These are phyloP conservation scores for Xanthorhoe spadicearia DNA, from an alignment of 2,888 invertebrate species.

Conservation along the genomic window DNA sequence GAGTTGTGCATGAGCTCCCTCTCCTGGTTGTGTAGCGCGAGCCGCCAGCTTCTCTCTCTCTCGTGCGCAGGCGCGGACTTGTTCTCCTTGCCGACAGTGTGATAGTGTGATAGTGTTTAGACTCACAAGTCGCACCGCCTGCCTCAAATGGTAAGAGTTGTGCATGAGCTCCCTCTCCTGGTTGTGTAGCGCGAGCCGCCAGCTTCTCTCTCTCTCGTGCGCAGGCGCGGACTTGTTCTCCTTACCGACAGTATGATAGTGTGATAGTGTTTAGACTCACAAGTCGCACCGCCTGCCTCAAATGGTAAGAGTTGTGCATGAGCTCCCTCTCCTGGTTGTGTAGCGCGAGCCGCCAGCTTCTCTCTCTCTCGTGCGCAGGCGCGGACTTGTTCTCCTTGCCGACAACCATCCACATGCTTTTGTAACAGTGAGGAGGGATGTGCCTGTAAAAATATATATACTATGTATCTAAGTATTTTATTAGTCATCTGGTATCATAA, in stretches of 20 bases:
- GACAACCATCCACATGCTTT: constrained; percentile 77
- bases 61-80: too few species aligned
- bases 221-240: constrained; percentile 56
- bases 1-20: too few species aligned
- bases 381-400: constrained; percentile 61
- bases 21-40: too few species aligned
- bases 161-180: too few species aligned
- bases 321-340: constrained; percentile 81
- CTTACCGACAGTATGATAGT: constrained; percentile 55
- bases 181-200: constrained; percentile 71
- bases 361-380: constrained; percentile 44
- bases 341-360: constrained; percentile 82
- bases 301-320: constrained; percentile 64
- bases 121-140: too few species aligned
- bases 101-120: too few species aligned
- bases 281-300: constrained; percentile 72
- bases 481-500: too few species aligned
- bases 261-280: constrained; percentile 54
- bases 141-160: too few species aligned
- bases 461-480: too few species aligned
- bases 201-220: constrained; percentile 61
- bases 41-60: too few species aligned
- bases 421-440: constrained; percentile 54
- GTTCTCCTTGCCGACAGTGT: too few species aligned
- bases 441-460: constrained; percentile 47